Conservation (phyloP, 2,888 invertebrate genomes). For the Lasioglossum morio region DNA sequence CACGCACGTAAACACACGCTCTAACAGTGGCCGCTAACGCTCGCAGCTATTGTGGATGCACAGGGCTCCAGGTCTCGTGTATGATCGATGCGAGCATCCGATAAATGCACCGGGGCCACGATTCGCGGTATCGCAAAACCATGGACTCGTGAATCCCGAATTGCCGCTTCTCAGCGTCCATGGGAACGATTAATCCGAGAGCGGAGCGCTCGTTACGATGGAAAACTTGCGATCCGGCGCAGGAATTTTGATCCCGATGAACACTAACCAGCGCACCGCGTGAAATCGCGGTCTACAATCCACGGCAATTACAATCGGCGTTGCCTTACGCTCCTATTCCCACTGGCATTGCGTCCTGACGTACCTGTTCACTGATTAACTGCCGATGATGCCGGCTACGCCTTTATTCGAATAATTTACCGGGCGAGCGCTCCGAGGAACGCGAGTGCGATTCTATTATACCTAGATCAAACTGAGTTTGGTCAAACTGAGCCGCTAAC, state of each 20-base stretch:
- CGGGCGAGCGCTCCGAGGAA: too few relatives aligned
- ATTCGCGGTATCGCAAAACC: slow-evolving; percentile 13
- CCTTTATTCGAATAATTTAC: background rate
- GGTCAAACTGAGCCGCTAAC: too few relatives aligned
- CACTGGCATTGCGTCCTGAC: background rate
- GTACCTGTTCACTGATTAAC: background rate
- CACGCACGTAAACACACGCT: slow-evolving; percentile 43
- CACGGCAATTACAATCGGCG: background rate
- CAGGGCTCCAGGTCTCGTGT: slow-evolving; percentile 23
- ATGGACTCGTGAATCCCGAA: background rate
- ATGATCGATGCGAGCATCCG: slow-evolving; percentile 58
- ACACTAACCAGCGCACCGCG: background rate
- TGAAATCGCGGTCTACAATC: background rate
- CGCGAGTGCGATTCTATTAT: too few relatives aligned
- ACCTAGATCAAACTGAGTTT: too few relatives aligned
- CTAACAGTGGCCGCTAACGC: slow-evolving; percentile 1
- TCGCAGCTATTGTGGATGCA: too few relatives aligned
- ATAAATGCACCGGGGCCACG: slow-evolving; percentile 33
- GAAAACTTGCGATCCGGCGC: background rate
- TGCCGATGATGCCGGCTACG: background rate
- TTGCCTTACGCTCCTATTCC: background rate
- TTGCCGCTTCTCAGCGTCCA: background rate
- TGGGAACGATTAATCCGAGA: background rate
- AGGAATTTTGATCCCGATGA: background rate
- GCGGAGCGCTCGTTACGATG: background rate